Evolutionary conservation across 2,113 vertebrate species (phyloP), one percentile per base, ranked within the genome.

Genomic region (Dromiciops gliroides): DNA sequence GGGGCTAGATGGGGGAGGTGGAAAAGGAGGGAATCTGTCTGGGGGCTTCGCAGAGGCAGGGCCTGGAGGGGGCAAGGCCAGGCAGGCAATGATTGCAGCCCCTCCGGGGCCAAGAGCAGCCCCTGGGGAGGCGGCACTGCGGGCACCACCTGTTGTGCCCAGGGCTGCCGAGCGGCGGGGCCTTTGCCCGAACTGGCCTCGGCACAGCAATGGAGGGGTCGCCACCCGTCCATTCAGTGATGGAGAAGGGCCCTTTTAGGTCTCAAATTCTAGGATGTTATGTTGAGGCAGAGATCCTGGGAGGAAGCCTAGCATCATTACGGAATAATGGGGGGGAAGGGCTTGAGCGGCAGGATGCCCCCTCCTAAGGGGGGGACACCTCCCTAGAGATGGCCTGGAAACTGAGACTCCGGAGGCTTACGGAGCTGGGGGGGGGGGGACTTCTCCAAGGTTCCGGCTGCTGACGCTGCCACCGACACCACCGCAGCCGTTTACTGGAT

Each of bases 321-420:
- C n/a, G 8, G 67, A 23, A 83, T 23, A 37, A 75, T 19, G 12
- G 60, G 67, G 37, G 37, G 16, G n/a, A 8, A 8, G 67, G 67
- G 67, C 4, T 22, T n/a, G 67, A 75, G 37, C 37, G 16, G 14
- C n/a, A 44, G 37, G 67, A n/a, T 37, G 11, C 14, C 60, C 31
- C 60, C 31, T 16, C 28, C 28, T 5, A 4, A 37, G 31, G 26
- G 52, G 56, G 56, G 60, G 31, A 31, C 31, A n/a, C 60, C 83
- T 93, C 94, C 91, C 11, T 0, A 1, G 56, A 56, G 51, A 83
- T 92, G 51, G 28, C 94, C 47, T 11, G 37, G 89, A 94, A 67
- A 90, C 31, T 91, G 92, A 50, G 67, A 6, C 67, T 89, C 88
- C 44, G 53, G 90, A 89, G 91, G 90, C 94, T 50, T 56, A 53